Evolutionary conservation across 2,113 vertebrate genomes (phyloP), one percentile per base, ranked within the genome.

Genomic region (Hypomesus transpacificus): DNA sequence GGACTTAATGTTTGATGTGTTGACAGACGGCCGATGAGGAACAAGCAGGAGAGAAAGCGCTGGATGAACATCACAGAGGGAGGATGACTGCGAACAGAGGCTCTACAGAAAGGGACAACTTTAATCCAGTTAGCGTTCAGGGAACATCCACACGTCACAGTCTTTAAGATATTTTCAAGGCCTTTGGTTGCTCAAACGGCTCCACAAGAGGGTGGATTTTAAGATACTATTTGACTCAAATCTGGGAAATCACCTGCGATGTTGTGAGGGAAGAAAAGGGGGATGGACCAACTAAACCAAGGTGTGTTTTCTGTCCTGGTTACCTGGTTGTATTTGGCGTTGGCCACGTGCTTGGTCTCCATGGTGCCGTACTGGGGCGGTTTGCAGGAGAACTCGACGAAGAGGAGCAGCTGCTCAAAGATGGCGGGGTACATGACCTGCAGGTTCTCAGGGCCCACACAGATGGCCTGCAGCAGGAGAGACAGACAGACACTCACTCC

Each of bases 351-450:
- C 87, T 98, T 98, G 89, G 96, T 99, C 91, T 99, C 97, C 89
- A 99, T 86, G 75, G 96, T 93, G 88, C 97, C 97, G 67, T 96
- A 99, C 83, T 97, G 96, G 53, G 97, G 97, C 75, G 97, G 97
- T 82, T 98, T 98, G 90, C 97, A 99, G 83, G 97, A 98, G 84
- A 99, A 99, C 89, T 98, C 96, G 68, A 97, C 96, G 85, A 99
- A 99, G 75, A 95, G 94, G 78, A 98, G 89, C 58, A 99, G 94
- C 84, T 99, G 97, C 82, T 98, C 92, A 46, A 99, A 99, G 89
- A 99, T 98, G 84, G 97, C 96, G 31, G 97, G 97, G 91, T 99
- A 99, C 97, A 99, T 99, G 91, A 95, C 94, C 90, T 99, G 97
- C 95, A 99, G 96, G 78, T 91, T 94, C 92, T 99, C 97, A 3